Evolutionary conservation across 2,113 vertebrate species (phyloP).

Genomic region (Talpa occidentalis): DNA sequence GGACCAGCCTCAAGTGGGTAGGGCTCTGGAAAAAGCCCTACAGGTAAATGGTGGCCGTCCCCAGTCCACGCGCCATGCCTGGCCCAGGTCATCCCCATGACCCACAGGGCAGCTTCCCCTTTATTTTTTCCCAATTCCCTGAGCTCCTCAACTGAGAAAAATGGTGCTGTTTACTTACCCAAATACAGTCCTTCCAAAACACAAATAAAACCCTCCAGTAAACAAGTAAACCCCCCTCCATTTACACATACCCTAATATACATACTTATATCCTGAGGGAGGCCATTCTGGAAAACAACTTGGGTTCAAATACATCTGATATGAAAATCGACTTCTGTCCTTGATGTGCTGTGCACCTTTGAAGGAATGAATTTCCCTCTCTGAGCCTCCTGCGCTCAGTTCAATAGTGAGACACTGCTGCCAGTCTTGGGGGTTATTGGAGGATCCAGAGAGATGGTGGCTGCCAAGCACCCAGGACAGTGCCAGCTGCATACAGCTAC

Average conservation of each 20-base stretch:
- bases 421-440: not conserved
- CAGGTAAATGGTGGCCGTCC: not conserved
- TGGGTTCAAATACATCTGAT: not conserved
- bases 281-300: not conserved
- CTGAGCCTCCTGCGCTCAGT: not conserved
- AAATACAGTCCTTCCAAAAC: not conserved
- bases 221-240: not conserved
- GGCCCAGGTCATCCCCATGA: accelerated
- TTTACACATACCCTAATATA: not conserved
- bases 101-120: too few relatives aligned
- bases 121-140: not conserved
- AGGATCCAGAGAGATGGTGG: accelerated
- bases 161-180: not conserved
- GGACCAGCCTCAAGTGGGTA: not conserved
- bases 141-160: not conserved
- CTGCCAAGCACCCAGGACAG: not conserved
- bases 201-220: not conserved
- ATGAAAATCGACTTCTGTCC: not conserved
- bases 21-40: not conserved
- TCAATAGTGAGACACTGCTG: not conserved
- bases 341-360: not conserved
- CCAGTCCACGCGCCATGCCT: not conserved
- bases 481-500: not conserved
- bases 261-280: not conserved
- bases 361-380: not conserved